Evolutionary conservation across 2,113 vertebrate species (phyloP), one percentile per base, ranked within the genome.

Genomic region (Triplophysa dalaica): DNA sequence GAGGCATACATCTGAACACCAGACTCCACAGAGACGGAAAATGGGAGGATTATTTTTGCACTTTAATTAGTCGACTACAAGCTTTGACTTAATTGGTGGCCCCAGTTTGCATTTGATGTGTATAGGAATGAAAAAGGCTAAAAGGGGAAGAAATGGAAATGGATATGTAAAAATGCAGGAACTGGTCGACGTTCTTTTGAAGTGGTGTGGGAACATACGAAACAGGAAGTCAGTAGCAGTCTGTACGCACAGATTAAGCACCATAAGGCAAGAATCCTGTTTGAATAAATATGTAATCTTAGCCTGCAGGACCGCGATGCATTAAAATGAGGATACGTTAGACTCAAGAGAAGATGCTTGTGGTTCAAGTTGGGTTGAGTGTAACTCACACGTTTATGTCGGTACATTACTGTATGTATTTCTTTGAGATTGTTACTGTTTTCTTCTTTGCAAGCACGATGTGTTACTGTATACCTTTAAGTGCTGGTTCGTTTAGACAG

Each of bases 261-360:
- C 66, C 61, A 54, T 56, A 33, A 76, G 72, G 65, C 64, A 80
- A 62, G 79, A 60, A 65, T 62, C 70, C 66, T 45, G 77, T 73
- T 75, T 38, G 78, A 82, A 77, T 84, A 81, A 84, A 84, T 84
- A 67, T 80, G 75, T 80, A 77, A 82, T 81, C 66, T 70, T 41
- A 75, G 76, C 56, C 73, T 77, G 48, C 80, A 67, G 69, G 75
- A 76, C 69, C 58, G 69, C 8, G 38, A 33, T 86, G 85, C 62
- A 82, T 82, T 80, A 75, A 81, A 54, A 68, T 81, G 19, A 81
- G 62, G 26, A 75, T 24, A 67, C 64, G 45, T 45, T 54, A 5
- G 16, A 74, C 70, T 41, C 33, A 22, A 65, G 43, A 80, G 60
- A 80, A 33, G 52, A 54, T 33, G 62, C 70, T 62, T 50, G 41